Percentiles rank a stretch among this genome's conserved stretches.
phyloP scores from a whole-genome alignment of 1,140 invertebrate genomes.

The Dreissena polymorpha region DNA sequence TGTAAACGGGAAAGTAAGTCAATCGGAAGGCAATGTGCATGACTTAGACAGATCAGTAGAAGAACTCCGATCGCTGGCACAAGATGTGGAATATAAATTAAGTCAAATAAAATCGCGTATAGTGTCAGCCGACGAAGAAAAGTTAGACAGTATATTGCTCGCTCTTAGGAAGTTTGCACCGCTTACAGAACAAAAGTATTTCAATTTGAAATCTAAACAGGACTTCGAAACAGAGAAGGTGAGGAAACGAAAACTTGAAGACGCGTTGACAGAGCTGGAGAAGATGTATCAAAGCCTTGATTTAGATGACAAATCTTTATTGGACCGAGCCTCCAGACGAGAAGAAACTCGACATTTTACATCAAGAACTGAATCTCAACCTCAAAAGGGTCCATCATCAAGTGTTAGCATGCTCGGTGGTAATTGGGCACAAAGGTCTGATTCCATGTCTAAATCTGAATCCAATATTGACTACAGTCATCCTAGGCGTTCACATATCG shows the following conservation, averaged over 20 bases:
- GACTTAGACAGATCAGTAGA: constrained; percentile 70
- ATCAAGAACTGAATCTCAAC: constrained; percentile 19
- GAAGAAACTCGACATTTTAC: constrained; percentile 46
- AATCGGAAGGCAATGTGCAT: constrained; percentile 12
- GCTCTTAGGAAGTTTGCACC: constrained; percentile 72
- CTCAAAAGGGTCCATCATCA: neutral
- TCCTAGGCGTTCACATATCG: constrained; percentile 56
- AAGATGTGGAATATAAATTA: constrained; percentile 71
- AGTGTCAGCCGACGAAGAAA: constrained; percentile 70
- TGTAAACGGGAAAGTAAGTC: neutral
- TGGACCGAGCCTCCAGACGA: constrained; percentile 52
- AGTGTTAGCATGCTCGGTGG: neutral
- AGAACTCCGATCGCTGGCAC: constrained; percentile 69
- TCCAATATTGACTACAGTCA: constrained; percentile 26
- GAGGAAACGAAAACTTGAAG: constrained; percentile 67
- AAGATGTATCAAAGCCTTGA: constrained; percentile 71
- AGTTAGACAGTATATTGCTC: constrained; percentile 69
- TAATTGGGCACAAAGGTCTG: neutral
- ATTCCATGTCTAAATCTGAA: too few relatives aligned
- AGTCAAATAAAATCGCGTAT: constrained; percentile 71
- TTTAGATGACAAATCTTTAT: constrained; percentile 61
- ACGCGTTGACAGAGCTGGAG: constrained; percentile 72
- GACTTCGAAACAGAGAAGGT: constrained; percentile 61
- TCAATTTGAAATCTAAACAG: constrained; percentile 54
- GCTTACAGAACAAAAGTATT: constrained; percentile 53